Conservation (phyloP, 2,888 invertebrate genomes). For the Alitta virens region DNA sequence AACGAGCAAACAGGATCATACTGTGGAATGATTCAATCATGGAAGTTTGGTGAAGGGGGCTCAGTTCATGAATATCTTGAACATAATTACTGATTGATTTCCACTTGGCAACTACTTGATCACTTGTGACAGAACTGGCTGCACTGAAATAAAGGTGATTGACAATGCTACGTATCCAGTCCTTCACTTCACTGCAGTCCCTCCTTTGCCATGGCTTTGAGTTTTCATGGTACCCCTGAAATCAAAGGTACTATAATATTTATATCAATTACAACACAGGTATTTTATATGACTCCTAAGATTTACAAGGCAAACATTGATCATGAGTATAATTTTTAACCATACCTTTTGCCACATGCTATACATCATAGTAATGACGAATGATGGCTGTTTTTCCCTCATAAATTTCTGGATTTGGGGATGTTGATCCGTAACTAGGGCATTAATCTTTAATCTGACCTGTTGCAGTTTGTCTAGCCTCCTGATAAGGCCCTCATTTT, state of each 20-base stretch:
- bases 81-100: neutral
- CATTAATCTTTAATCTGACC: no score
- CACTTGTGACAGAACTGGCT: neutral
- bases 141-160: neutral
- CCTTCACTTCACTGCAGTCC: neutral
- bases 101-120: neutral
- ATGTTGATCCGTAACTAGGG: neutral
- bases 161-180: neutral
- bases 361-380: neutral
- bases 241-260: neutral
- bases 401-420: neutral
- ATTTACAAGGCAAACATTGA: no score
- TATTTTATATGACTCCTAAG: no score
- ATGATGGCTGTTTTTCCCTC: neutral
- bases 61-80: neutral
- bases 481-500: neutral
- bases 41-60: no score
- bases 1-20: no score
- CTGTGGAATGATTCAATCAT: no score
- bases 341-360: neutral
- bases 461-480: neutral
- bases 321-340: neutral
- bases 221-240: neutral
- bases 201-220: neutral
- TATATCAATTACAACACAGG: no score